Evolutionary conservation across 2,797 vertebrate species (phyloP), one percentile per base, ranked within the genome.

Genomic region (Lateolabrax maculatus): DNA sequence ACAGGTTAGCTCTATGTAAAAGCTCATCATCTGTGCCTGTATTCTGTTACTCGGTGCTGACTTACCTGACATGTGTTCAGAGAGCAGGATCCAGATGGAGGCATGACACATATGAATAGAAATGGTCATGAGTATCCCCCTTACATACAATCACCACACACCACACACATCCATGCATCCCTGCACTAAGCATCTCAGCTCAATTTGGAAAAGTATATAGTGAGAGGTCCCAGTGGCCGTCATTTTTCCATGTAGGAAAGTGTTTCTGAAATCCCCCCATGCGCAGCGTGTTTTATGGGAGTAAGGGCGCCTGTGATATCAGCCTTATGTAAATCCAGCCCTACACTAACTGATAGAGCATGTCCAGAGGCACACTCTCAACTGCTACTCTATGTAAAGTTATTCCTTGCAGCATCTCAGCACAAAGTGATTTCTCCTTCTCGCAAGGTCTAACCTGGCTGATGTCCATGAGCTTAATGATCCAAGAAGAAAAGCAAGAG

Each of bases 31-130:
- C 94, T 95, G 95, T 77, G 76, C 87, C 86, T 90, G 91, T 95
- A 94, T 95, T 95, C 85, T 91, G 93, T 96, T 95, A 93, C 94
- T 63, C 77, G 25, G 68, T n/a, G 9, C 66, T 60, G 75, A 75
- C 83, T 90, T 84, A 92, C 92, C 92, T 94, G 87, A 84, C 92
- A 89, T 90, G 92, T 88, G 87, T 76, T 87, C 88, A 69, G 72
- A 65, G 70, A 79, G 82, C 90, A 89, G 91, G 77, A 87, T 87
- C 87, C 93, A 95, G 93, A 95, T 94, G 93, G 94, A 90, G 57
- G 18, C 65, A 67, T 39, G 51, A 72, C 80, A 80, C 43, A 13
- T 74, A 78, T 87, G 87, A 90, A 91, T 89, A 79, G 71, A 66
- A 81, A 91, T 80, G 77, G 85, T 79, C 75, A 76, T 25, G 36